These are phyloP conservation scores for Cyclargus thomasi DNA, from an alignment of 1,140 invertebrate species.

Conservation along the genomic window DNA sequence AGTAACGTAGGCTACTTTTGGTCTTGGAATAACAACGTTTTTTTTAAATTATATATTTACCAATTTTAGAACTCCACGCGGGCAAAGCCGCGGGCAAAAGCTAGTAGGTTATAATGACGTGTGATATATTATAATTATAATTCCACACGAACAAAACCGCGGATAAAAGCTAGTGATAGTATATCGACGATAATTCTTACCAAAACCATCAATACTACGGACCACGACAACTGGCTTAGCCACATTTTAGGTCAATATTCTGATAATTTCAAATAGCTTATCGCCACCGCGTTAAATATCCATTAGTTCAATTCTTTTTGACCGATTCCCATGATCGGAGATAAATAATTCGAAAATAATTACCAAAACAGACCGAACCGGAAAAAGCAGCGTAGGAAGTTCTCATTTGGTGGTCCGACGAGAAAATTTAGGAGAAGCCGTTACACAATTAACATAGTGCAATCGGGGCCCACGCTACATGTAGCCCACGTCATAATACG, in stretches of 20 bases:
- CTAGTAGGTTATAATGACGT: too few species aligned
- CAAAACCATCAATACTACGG: background rate
- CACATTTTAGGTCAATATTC: background rate
- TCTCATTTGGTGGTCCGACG: conserved; percentile 9
- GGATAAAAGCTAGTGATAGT: too few species aligned
- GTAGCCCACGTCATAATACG: background rate
- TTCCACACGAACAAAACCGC: too few species aligned
- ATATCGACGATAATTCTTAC: background rate
- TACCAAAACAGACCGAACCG: background rate
- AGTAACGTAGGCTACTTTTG: too few species aligned
- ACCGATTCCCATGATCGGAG: background rate
- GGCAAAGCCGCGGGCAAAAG: too few species aligned
- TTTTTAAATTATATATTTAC: too few species aligned
- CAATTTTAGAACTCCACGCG: too few species aligned
- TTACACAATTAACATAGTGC: conserved; percentile 15
- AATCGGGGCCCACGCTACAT: conserved; percentile 1
- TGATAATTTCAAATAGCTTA: background rate
- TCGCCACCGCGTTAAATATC: background rate
- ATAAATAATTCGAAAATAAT: background rate
- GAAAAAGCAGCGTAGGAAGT: conserved; percentile 10
- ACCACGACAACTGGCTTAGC: background rate
- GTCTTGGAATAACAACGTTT: too few species aligned
- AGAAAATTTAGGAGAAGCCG: conserved; percentile 3
- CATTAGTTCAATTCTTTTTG: background rate
- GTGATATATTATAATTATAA: too few species aligned